Evolutionary conservation across 1,140 invertebrate species (phyloP).

Genomic region (Oryctes rhinoceros): DNA sequence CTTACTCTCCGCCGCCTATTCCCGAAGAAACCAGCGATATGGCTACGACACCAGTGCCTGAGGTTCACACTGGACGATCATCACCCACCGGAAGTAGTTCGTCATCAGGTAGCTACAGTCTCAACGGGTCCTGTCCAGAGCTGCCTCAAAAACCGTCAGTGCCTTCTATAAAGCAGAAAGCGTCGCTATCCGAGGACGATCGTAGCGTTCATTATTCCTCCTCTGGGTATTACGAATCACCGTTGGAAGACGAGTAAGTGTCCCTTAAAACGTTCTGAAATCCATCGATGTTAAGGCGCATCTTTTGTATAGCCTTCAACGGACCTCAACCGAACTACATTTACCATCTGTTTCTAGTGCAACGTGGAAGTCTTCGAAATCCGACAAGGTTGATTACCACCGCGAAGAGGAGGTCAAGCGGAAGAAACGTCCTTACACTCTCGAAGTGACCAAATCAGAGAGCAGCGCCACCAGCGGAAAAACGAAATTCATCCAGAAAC

Average conservation of each 20-base stretch:
- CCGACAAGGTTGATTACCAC: conserved; percentile 62
- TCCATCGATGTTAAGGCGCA: too few species aligned
- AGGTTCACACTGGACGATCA: conserved; percentile 58
- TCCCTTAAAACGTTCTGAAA: background rate
- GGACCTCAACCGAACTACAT: background rate
- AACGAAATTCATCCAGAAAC: conserved; percentile 62
- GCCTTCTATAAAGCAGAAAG: conserved; percentile 56
- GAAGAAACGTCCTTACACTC: conserved; percentile 73
- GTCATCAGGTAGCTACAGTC: conserved; percentile 72
- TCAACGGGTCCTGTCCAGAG: conserved; percentile 67
- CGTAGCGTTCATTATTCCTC: conserved; percentile 77
- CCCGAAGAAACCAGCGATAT: conserved; percentile 64
- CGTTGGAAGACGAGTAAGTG: conserved; percentile 72
- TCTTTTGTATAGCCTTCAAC: too few species aligned
- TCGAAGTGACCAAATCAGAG: conserved; percentile 69
- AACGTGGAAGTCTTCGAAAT: conserved; percentile 51
- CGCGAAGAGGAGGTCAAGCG: conserved; percentile 70
- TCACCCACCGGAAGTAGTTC: conserved; percentile 69
- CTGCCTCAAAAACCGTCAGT: conserved; percentile 58
- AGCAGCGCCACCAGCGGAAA: conserved; percentile 61
- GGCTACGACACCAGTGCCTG: conserved; percentile 61
- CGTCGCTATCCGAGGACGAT: conserved; percentile 72
- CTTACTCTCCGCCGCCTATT: conserved; percentile 59
- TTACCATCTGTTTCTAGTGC: conserved; percentile 42
- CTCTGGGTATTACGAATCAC: conserved; percentile 81